These are phyloP conservation scores for Hyposmocoma kahamanoa DNA, from an alignment of 1,140 invertebrate genomes.

Conservation along the genomic window DNA sequence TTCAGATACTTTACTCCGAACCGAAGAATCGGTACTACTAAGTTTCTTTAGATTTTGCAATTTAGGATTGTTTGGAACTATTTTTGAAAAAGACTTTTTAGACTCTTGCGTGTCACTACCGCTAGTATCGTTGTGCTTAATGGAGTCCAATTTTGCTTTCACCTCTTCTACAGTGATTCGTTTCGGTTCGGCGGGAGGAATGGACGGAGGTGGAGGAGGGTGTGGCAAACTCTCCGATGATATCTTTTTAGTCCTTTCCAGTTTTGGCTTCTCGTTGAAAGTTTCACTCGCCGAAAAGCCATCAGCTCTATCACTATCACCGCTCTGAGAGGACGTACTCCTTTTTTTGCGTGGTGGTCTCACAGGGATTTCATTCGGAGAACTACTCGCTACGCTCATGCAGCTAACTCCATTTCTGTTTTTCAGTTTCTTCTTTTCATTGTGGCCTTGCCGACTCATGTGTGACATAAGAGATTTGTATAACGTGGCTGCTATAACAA, in stretches of 20 bases:
- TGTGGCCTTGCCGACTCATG: slow-evolving; percentile 75
- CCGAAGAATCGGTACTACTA: slow-evolving; percentile 63
- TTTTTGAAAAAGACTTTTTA: slow-evolving; percentile 57
- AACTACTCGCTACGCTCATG: slow-evolving; percentile 78
- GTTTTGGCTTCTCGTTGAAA: slow-evolving; percentile 42
- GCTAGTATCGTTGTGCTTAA: slow-evolving; percentile 57
- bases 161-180: slow-evolving; percentile 71
- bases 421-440: slow-evolving; percentile 72
- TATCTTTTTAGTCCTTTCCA: slow-evolving; percentile 37
- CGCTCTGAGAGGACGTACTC: slow-evolving; percentile 75
- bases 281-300: slow-evolving; percentile 56
- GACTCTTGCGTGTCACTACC: slow-evolving; percentile 51
- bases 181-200: slow-evolving; percentile 48
- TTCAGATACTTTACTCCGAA: slow-evolving; percentile 67
- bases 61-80: slow-evolving; percentile 27
- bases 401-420: slow-evolving; percentile 82
- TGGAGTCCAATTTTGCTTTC: slow-evolving; percentile 74
- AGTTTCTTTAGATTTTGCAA: slow-evolving; percentile 32
- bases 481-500: slow-evolving; percentile 91
- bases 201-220: slow-evolving; percentile 35
- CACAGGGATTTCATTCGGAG: slow-evolving; percentile 65
- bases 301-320: slow-evolving; percentile 74
- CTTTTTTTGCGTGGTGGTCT: slow-evolving; percentile 75
- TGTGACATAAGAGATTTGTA: slow-evolving; percentile 90
- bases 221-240: slow-evolving; percentile 34